Evolutionary conservation across 2,888 invertebrate species (phyloP).

Genomic region (Alitta virens): DNA sequence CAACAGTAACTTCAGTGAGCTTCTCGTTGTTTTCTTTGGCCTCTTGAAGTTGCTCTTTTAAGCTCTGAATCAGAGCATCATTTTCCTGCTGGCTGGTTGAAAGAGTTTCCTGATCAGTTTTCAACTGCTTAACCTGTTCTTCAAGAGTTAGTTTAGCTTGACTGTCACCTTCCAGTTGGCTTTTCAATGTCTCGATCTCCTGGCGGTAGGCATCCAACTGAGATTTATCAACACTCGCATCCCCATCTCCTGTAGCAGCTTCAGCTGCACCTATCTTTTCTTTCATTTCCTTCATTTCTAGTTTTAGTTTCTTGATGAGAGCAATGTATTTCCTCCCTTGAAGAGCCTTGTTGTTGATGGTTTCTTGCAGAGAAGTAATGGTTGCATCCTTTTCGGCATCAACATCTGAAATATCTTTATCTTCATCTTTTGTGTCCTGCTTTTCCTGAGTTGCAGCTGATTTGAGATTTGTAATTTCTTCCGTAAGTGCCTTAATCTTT

Average conservation of each 20-base stretch:
- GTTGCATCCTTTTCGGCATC: slow-evolving; percentile 11
- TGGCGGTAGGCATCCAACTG: neutral
- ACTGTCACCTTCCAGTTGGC: neutral
- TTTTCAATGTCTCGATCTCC: neutral
- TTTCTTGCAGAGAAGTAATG: neutral
- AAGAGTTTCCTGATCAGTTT: neutral
- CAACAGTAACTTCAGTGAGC: too few relatives aligned
- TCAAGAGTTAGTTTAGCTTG: neutral
- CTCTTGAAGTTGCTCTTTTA: too few relatives aligned
- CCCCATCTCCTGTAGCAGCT: neutral
- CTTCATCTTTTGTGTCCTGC: neutral
- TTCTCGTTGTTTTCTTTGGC: too few relatives aligned
- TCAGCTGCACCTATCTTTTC: neutral
- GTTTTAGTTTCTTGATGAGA: slow-evolving; percentile 19
- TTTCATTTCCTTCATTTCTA: slow-evolving; percentile 9
- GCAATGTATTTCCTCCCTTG: slow-evolving; percentile 17
- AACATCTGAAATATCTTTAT: too few relatives aligned
- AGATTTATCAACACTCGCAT: neutral
- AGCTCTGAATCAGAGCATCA: too few relatives aligned
- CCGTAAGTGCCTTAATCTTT: slow-evolving; percentile 11
- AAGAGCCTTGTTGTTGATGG: slow-evolving; percentile 5
- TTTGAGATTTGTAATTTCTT: slow-evolving; percentile 14
- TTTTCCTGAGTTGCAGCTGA: neutral
- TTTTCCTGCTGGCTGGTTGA: too few relatives aligned
- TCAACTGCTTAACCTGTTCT: neutral